Conservation (phyloP, 2,113 vertebrate species). For the Grammomys surdaster region DNA sequence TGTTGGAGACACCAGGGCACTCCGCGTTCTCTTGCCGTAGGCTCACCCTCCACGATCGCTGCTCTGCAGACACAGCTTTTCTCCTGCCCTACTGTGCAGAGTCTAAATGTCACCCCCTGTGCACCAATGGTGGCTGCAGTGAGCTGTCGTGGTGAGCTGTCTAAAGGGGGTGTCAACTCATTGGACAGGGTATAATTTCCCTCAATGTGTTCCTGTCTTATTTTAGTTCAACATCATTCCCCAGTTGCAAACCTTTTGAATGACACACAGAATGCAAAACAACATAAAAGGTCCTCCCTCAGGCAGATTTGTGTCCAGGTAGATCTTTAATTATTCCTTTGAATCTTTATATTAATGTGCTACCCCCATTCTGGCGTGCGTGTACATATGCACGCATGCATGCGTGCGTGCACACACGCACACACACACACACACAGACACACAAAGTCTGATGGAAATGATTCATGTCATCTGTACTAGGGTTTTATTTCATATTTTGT, state of each 20-base stretch:
- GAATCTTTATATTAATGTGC: slow-evolving; percentile 85
- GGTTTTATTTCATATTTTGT: slow-evolving; percentile 70
- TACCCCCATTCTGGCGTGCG: slow-evolving; percentile 75
- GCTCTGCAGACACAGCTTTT: fast-evolving
- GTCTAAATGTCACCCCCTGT: slow-evolving; percentile 82
- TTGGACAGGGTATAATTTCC: slow-evolving; percentile 89
- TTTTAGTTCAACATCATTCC: slow-evolving; percentile 89
- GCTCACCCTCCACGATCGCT: fast-evolving
- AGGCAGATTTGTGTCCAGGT: slow-evolving; percentile 87
- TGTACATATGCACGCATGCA: too few relatives aligned
- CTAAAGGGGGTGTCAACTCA: slow-evolving; percentile 85
- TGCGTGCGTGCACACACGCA: neutral
- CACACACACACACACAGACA: neutral
- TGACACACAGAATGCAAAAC: slow-evolving; percentile 88
- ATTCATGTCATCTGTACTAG: slow-evolving; percentile 80
- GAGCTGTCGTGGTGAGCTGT: slow-evolving; percentile 81
- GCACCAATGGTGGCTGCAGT: slow-evolving; percentile 76
- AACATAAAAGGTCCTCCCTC: slow-evolving; percentile 87
- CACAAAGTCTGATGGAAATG: slow-evolving; percentile 78
- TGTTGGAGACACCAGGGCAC: neutral
- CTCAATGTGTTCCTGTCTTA: slow-evolving; percentile 88
- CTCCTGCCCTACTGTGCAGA: slow-evolving; percentile 50
- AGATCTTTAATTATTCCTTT: slow-evolving; percentile 90
- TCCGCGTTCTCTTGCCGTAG: neutral
- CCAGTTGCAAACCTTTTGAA: slow-evolving; percentile 87